A percentile compares a stretch with the other conserved stretches of the same genome.
Evolutionary conservation across 2,113 vertebrate species (phyloP).

Genomic region (Alethe diademata): DNA sequence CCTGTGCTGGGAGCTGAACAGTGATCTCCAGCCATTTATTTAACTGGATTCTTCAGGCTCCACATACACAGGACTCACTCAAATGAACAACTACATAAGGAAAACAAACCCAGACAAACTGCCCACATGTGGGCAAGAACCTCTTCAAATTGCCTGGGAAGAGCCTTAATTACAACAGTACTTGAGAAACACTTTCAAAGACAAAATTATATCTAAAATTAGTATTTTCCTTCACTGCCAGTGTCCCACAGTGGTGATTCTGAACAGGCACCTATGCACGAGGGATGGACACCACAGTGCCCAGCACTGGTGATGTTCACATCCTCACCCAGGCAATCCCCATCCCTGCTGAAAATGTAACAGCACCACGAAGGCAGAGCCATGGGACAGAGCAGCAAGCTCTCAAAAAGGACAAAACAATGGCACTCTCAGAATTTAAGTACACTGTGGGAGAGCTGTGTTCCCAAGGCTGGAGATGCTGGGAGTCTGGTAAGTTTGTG

Average conservation of each 20-base stretch:
- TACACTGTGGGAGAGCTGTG: rapidly evolving
- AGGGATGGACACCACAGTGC: rapidly evolving
- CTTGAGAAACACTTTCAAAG: neutral
- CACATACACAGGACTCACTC: rapidly evolving
- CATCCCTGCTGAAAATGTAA: neutral
- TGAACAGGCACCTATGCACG: neutral
- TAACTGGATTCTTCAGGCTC: neutral
- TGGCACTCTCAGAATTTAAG: neutral
- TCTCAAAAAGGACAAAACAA: neutral
- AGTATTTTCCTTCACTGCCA: neutral
- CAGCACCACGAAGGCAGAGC: rapidly evolving
- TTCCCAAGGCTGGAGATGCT: neutral
- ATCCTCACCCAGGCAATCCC: neutral
- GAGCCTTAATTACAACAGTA: neutral
- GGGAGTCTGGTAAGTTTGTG: neutral
- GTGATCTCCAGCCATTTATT: neutral
- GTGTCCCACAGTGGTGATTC: neutral
- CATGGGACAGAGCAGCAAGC: rapidly evolving
- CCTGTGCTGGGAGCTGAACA: rapidly evolving
- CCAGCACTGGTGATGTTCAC: neutral
- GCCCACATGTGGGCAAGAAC: neutral
- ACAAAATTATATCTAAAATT: neutral
- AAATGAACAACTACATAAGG: neutral
- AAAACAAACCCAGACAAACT: neutral
- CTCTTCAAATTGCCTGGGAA: neutral